These are phyloP conservation scores for Sander lucioperca DNA, from an alignment of 2,113 vertebrate genomes.

Conservation along the genomic window DNA sequence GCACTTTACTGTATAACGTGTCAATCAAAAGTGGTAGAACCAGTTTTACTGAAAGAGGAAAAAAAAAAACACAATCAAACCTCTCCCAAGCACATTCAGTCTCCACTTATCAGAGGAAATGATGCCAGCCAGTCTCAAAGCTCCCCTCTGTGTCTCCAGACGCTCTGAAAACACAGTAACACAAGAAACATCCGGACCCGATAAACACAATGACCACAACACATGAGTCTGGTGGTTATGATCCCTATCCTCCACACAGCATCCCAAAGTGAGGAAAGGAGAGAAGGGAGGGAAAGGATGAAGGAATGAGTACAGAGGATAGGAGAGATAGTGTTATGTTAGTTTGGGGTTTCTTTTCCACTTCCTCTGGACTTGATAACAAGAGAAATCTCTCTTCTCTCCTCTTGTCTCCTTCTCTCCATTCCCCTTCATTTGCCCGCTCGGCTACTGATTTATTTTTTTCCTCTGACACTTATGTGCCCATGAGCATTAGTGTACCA, in stretches of 20 bases:
- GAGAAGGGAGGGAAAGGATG: conserved; percentile 40
- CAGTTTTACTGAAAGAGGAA: conserved; percentile 2
- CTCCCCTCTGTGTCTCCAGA: conserved; percentile 47
- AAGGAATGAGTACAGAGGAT: conserved; percentile 9
- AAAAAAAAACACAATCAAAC: conserved; percentile 8
- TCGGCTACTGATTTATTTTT: conserved; percentile 15
- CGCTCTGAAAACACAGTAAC: conserved; percentile 43
- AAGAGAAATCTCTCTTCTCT: conserved; percentile 10
- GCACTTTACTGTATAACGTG: neutral
- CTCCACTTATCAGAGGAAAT: conserved; percentile 62
- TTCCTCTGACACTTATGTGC: neutral
- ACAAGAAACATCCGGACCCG: conserved; percentile 63
- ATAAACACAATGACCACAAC: conserved; percentile 61
- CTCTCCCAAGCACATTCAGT: conserved; percentile 22
- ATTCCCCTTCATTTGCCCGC: neutral
- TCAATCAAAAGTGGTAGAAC: conserved; percentile 9
- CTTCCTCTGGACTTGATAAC: conserved; percentile 40
- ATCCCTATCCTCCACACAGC: conserved; percentile 56
- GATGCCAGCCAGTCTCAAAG: conserved; percentile 56
- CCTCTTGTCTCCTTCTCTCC: neutral
- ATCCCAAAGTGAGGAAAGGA: conserved; percentile 50
- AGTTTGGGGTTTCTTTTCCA: conserved; percentile 43
- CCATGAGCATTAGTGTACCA: conserved; percentile 9
- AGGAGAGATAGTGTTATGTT: conserved; percentile 32
- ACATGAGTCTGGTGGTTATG: conserved; percentile 46